These are phyloP conservation scores for Porites cylindrica DNA, from an alignment of 92 coral and sea anemone species.

Conservation along the genomic window DNA sequence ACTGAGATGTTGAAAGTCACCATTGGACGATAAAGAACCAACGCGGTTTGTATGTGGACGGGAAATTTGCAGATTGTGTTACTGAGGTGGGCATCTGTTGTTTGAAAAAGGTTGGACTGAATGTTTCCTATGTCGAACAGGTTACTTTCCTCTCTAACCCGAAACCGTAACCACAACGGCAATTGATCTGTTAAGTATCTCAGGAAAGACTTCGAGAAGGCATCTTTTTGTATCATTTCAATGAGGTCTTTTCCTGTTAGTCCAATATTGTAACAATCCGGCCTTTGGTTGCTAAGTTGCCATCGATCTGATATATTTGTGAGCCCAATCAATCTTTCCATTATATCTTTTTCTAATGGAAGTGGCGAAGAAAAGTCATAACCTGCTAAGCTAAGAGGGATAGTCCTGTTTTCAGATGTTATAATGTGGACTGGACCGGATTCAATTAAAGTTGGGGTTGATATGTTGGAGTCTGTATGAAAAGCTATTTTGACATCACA, in stretches of 20 bases:
- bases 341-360: not conserved
- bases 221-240: conserved; percentile 59
- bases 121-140: conserved; percentile 1
- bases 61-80: not conserved
- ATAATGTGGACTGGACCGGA: conserved; percentile 62
- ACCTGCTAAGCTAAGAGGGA: conserved; percentile 66
- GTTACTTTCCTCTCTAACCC: not conserved
- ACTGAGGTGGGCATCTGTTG: too few relatives aligned
- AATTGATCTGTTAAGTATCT: conserved; percentile 19
- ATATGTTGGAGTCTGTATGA: conserved; percentile 37
- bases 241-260: conserved; percentile 14
- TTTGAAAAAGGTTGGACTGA: not conserved
- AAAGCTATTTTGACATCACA: conserved; percentile 1
- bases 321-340: conserved; percentile 20
- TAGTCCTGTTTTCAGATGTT: not conserved
- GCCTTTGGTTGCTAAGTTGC: not conserved
- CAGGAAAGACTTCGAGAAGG: conserved; percentile 46
- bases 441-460: not conserved
- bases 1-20: conserved; percentile 5
- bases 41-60: not conserved
- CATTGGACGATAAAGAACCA: conserved; percentile 13
- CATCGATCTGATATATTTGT: not conserved
- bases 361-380: not conserved
- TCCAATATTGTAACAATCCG: not conserved
- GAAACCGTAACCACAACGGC: conserved; percentile 50